Percentiles rank a stretch among this genome's conserved stretches.
These are phyloP conservation scores for Diplolepis rosae DNA, from an alignment of 2,888 invertebrate genomes.

Conservation along the genomic window DNA sequence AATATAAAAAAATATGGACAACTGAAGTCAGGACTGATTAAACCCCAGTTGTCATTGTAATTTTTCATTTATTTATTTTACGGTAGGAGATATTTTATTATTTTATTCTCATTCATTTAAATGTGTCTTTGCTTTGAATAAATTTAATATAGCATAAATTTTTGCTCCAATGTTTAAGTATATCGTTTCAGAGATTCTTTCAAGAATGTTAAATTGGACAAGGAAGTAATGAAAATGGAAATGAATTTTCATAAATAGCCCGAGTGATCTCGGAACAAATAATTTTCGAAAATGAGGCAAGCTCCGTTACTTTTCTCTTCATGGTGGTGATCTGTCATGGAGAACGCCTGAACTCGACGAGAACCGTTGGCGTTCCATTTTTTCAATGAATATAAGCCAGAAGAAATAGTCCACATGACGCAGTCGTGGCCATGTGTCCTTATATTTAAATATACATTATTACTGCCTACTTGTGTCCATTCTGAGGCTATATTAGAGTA, in stretches of 20 bases:
- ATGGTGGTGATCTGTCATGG: conserved; percentile 12
- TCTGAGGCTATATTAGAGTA: too few species aligned
- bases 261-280: conserved; percentile 4
- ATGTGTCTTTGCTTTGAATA: too few species aligned
- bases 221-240: conserved; percentile 1
- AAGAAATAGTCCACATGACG: background rate
- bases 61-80: too few species aligned
- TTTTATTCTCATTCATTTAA: too few species aligned
- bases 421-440: background rate
- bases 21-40: too few species aligned
- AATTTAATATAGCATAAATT: too few species aligned
- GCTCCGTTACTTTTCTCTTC: conserved; percentile 10
- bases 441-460: background rate
- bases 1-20: too few species aligned
- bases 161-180: too few species aligned
- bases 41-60: too few species aligned
- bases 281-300: conserved; percentile 12
- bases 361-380: conserved; percentile 23
- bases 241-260: background rate
- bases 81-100: too few species aligned
- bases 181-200: background rate
- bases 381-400: background rate
- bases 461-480: background rate
- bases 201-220: conserved; percentile 1
- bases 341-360: conserved; percentile 15